A percentile compares a stretch with the other conserved stretches of the same genome.
Conservation (phyloP, 1,140 invertebrate genomes). For the Scaptodrosophila lebanonensis region DNA sequence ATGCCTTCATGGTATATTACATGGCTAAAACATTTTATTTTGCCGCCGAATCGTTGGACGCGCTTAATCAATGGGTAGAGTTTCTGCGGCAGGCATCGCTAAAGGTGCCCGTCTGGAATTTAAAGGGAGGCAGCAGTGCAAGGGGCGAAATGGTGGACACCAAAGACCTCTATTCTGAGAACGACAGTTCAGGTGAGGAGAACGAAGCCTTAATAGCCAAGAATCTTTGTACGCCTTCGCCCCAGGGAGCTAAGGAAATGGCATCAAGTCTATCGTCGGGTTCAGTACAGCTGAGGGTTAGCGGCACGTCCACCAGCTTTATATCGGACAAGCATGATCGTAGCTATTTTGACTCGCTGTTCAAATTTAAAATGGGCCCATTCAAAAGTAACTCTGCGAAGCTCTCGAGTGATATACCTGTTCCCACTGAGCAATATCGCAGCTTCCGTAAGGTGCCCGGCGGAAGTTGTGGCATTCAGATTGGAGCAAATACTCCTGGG, state of each 20-base stretch:
- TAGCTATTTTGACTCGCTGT: constrained; percentile 81
- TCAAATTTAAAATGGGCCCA: constrained; percentile 79
- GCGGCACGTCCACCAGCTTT: constrained; percentile 4
- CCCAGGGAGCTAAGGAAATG: constrained; percentile 50
- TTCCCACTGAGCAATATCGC: constrained; percentile 87
- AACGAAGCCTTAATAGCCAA: constrained; percentile 52
- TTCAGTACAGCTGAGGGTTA: neutral
- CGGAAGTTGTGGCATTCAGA: constrained; percentile 71
- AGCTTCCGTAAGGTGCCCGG: constrained; percentile 83
- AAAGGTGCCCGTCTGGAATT: constrained; percentile 34
- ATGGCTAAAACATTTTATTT: constrained; percentile 93
- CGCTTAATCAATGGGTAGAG: constrained; percentile 85
- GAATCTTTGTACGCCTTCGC: constrained; percentile 69
- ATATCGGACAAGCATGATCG: constrained; percentile 64
- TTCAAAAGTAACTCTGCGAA: constrained; percentile 77
- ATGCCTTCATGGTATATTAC: constrained; percentile 94
- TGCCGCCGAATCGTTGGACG: constrained; percentile 88
- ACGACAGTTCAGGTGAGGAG: constrained; percentile 86
- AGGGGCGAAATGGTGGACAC: constrained; percentile 8
- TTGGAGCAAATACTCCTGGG: constrained; percentile 70
- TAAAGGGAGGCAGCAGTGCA: neutral
- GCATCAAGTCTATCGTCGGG: constrained; percentile 12
- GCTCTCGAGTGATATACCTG: constrained; percentile 81
- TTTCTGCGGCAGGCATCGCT: constrained; percentile 84
- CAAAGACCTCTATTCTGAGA: constrained; percentile 86